These are phyloP conservation scores for Decapterus maruadsi DNA, from an alignment of 2,797 vertebrate species.

Conservation along the genomic window DNA sequence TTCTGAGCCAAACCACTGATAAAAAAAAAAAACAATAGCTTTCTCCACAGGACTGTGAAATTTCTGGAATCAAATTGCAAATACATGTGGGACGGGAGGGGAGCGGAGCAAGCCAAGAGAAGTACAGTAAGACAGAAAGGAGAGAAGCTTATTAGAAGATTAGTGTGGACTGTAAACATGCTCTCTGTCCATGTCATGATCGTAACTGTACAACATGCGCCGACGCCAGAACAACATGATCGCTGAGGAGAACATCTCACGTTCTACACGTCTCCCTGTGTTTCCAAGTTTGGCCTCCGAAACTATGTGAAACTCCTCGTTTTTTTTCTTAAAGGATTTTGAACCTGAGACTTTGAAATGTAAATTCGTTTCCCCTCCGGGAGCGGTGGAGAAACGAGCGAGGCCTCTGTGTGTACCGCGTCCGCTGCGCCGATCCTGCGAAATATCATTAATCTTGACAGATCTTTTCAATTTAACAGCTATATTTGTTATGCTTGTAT, in stretches of 20 bases:
- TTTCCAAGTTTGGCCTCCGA: slow-evolving; percentile 30
- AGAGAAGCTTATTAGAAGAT: slow-evolving; percentile 3
- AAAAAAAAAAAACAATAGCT: slow-evolving; percentile 20
- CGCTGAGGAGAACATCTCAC: neutral
- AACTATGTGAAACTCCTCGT: slow-evolving; percentile 27
- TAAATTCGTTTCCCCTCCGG: slow-evolving; percentile 50
- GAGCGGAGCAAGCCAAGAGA: slow-evolving; percentile 19
- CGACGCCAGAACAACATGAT: slow-evolving; percentile 9
- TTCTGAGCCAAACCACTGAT: slow-evolving; percentile 12
- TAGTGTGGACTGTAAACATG: slow-evolving; percentile 20
- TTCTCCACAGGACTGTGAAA: slow-evolving; percentile 20
- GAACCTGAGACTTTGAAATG: slow-evolving; percentile 52
- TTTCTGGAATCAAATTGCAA: slow-evolving; percentile 42
- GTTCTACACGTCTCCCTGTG: slow-evolving; percentile 16
- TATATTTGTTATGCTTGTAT: slow-evolving; percentile 67
- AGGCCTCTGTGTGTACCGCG: neutral
- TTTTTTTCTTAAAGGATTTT: neutral
- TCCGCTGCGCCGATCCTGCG: slow-evolving; percentile 30
- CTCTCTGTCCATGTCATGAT: neutral
- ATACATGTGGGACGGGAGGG: slow-evolving; percentile 16
- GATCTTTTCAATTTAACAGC: slow-evolving; percentile 66
- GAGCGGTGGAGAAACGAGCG: slow-evolving; percentile 46
- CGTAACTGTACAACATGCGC: slow-evolving; percentile 10
- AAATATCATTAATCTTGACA: slow-evolving; percentile 67
- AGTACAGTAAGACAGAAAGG: neutral